Base-by-base conservation (phyloP, 2,888 invertebrate species). In the Ornithoptera alexandrae region DNA sequence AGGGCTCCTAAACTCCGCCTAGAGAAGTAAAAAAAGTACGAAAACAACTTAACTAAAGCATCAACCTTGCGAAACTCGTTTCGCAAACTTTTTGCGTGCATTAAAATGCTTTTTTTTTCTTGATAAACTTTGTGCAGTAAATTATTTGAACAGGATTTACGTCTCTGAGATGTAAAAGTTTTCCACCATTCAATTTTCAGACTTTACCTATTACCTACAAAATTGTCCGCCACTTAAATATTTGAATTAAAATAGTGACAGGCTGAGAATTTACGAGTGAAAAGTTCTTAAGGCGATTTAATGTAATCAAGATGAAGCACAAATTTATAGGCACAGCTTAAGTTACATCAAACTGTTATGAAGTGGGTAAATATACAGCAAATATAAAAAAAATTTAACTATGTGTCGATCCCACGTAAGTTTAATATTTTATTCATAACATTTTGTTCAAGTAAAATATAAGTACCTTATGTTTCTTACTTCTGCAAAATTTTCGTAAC, bases 181-280 rank as follows among this genome's bases (percentile, higher is more conserved):
- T 68, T 65, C 53, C 39, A 15, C n/a, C 17, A 42, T 69, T 69
- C 53, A 36, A 64, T 65, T 65, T 65, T 46, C 58, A 58, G 36
- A 39, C 58, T 59, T 62, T 67, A 63, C 59, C 68, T 59, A 67
- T 59, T 68, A 53, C 50, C 62, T 42, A 57, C 56, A 46, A 62
- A 67, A 62, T 66, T 66, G 60, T 46, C 59, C 66, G 36, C 59
- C 53, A 60, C 60, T 66, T 66, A 66, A 66, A 59, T 59, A 66
- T 66, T 66, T 66, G 59, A 66, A 66, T 66, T 66, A 58, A 50
- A 66, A 66, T 66, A 66, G 59, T 66, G 66, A 50, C 66, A 59
- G 46, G 46, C 39, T 60, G 50, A 50, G 20, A 60, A 66, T 66
- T 66, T 66, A 66, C 60, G 66, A 66, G 30, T 66, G 20, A 18